Conservation (phyloP, 2,113 vertebrate genomes). For the Brienomyrus brachyistius region DNA sequence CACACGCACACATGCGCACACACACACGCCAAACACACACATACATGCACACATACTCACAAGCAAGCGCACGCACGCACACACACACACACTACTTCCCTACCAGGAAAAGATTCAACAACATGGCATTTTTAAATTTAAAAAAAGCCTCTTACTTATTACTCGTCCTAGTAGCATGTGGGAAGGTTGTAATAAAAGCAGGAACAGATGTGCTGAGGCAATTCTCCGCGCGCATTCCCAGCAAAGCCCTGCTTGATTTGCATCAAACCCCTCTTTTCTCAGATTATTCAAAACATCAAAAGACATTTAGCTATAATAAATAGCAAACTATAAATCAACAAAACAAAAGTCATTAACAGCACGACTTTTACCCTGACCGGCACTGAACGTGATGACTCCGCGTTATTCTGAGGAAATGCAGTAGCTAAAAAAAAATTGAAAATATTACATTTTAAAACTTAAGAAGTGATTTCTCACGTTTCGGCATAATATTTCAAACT, state of each 20-base stretch:
- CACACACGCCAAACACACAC: no score
- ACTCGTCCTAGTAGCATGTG: not conserved
- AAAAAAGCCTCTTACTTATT: not conserved
- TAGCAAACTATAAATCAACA: not conserved
- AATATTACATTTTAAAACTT: not conserved
- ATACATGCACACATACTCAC: not conserved
- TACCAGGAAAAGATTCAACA: not conserved
- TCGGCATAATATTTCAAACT: not conserved
- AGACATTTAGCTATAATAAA: not conserved
- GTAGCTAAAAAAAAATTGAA: not conserved
- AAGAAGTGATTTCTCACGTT: not conserved
- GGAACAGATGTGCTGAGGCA: not conserved
- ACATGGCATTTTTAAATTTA: not conserved
- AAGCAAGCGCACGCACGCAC: no score
- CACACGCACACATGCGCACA: not conserved
- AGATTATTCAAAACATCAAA: not conserved
- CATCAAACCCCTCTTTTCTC: not conserved
- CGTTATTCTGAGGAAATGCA: not conserved
- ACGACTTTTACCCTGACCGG: not conserved
- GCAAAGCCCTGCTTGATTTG: not conserved
- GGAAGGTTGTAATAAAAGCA: not conserved
- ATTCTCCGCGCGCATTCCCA: not conserved
- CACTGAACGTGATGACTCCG: not conserved
- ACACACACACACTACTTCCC: not conserved
- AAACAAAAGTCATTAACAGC: not conserved